These are phyloP conservation scores for Melieria crassipennis DNA, from an alignment of 2,888 invertebrate genomes.

Conservation along the genomic window DNA sequence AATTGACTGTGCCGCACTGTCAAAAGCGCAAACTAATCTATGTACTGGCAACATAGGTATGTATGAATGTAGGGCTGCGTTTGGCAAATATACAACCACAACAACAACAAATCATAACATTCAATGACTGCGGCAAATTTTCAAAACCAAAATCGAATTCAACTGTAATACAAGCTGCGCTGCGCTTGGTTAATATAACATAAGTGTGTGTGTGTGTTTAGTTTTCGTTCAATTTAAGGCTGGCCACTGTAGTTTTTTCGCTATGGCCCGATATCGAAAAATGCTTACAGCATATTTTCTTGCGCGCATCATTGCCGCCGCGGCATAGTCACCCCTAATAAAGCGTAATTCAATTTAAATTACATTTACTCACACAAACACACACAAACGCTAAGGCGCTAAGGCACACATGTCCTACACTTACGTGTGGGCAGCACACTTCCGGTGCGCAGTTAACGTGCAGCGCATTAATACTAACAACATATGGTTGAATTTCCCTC, in stretches of 20 bases:
- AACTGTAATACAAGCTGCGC: too few relatives aligned
- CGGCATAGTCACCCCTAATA: constrained; percentile 37
- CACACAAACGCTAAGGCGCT: constrained; percentile 54
- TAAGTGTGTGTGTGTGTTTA: too few relatives aligned
- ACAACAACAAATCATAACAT: too few relatives aligned
- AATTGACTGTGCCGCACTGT: not conserved
- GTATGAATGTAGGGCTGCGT: constrained; percentile 5
- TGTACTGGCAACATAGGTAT: not conserved
- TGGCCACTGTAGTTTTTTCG: too few relatives aligned
- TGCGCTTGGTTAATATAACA: too few relatives aligned
- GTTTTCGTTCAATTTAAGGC: too few relatives aligned
- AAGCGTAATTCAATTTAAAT: constrained; percentile 61
- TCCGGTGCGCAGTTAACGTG: constrained; percentile 39
- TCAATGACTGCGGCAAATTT: too few relatives aligned
- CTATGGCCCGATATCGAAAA: too few relatives aligned
- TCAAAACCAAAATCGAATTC: too few relatives aligned
- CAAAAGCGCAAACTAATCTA: not conserved
- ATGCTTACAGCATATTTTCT: not conserved
- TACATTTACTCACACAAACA: constrained; percentile 56
- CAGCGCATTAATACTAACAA: constrained; percentile 57
- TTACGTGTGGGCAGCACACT: constrained; percentile 4
- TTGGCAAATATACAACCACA: not conserved
- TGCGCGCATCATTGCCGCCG: not conserved
- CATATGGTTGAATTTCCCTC: constrained; percentile 62
- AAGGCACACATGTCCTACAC: constrained; percentile 6